Base-by-base conservation (phyloP, 1,140 invertebrate genomes). In the Macrobrachium rosenbergii region DNA sequence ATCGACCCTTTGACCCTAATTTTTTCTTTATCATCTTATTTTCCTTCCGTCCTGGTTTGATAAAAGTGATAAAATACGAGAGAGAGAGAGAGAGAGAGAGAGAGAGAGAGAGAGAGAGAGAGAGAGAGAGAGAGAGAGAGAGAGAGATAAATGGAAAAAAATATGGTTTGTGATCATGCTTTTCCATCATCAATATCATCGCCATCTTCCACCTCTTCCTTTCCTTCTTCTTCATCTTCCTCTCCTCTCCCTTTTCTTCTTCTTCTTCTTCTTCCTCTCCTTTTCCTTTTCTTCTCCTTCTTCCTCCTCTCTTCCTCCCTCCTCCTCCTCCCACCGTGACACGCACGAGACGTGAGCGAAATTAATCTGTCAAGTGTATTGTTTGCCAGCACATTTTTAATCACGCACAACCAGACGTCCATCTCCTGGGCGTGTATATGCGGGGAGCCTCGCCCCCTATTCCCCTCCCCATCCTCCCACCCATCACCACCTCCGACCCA, bases 351-450 rank as follows among this genome's bases (percentile, higher is more conserved):
- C 69, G 69, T 43, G 69, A 43, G 23, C 69, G 37, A 72, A 72
- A 72, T 72, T 72, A 72, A 72, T 72, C 69, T 72, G 69, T 72
- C 69, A 72, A 72, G 23, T 23, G 23, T 72, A 72, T 72, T 72
- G 69, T 72, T 72, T 43, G 5, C 37, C 69, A 43, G 23, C 69
- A 72, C 69, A 72, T 72, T 72, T 72, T 72, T 72, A 72, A 72
- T 72, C 69, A 72, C 69, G 69, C 69, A 72, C 69, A 52, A 52
- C 52, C 52, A 52, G 12, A 52, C 52, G 52, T 52, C 52, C 52
- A 52, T 52, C 52, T 52, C 52, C 12, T 52, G 52, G 52, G 52
- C 12, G 12, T 52, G 6, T 52, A 52, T 52, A 52, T 52, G 52
- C 52, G 52, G 52, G 52, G 52, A 52, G 52, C 52, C 52, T 52